phyloP scores from a whole-genome alignment of 2,113 vertebrate genomes.

The Macrotus californicus region DNA sequence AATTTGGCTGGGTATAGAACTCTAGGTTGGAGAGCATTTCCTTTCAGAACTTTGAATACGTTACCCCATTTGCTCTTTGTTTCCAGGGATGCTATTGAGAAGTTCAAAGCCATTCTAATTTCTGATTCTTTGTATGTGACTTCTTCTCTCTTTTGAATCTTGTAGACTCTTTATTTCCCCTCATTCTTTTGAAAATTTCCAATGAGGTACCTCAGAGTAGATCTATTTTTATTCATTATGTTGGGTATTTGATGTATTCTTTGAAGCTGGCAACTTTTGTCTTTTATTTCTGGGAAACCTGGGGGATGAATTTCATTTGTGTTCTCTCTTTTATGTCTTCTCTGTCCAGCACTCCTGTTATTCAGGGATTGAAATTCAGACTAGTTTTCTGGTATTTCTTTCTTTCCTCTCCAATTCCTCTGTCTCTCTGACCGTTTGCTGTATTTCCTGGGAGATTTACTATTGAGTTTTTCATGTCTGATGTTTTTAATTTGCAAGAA shows the following conservation, averaged over 20 bases:
- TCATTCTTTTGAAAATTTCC: not conserved
- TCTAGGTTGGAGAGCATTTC: not conserved
- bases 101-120: not conserved
- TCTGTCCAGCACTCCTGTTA: not conserved
- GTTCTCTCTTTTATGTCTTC: not conserved
- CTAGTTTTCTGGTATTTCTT: not conserved
- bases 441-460: not conserved
- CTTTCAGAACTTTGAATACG: not conserved
- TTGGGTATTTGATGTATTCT: not conserved
- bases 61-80: not conserved
- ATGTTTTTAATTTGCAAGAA: slow-evolving; percentile 1
- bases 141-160: not conserved
- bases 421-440: not conserved
- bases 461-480: not conserved
- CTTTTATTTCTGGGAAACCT: slow-evolving; percentile 8
- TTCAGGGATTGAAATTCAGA: not conserved
- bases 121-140: not conserved
- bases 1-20: slow-evolving; percentile 3
- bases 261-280: not conserved
- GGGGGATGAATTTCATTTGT: not conserved
- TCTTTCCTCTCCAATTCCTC: not conserved
- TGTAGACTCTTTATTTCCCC: not conserved
- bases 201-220: not conserved
- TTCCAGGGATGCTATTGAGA: not conserved
- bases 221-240: not conserved